phyloP scores from a whole-genome alignment of 1,140 invertebrate species.

The Drosophila willistoni region DNA sequence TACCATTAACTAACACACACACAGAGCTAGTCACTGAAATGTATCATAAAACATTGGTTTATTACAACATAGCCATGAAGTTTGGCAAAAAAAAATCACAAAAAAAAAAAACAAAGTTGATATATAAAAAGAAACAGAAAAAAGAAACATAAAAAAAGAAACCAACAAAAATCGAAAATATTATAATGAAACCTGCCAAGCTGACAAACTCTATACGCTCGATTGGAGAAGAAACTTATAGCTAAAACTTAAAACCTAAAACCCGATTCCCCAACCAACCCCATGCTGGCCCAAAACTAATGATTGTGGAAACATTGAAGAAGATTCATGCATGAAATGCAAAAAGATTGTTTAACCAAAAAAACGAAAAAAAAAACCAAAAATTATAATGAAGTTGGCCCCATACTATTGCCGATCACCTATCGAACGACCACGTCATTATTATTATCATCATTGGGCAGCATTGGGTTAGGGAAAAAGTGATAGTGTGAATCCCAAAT shows the following conservation, averaged over 20 bases:
- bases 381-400: slow-evolving; percentile 69
- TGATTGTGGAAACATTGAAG: slow-evolving; percentile 20
- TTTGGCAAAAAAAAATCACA: slow-evolving; percentile 45
- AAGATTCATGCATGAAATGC: slow-evolving; percentile 80
- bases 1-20: slow-evolving; percentile 17
- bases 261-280: slow-evolving; percentile 27
- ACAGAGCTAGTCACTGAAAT: slow-evolving; percentile 35
- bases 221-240: slow-evolving; percentile 63
- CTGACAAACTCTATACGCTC: slow-evolving; percentile 43
- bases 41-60: slow-evolving; percentile 50
- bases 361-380: background rate
- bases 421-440: slow-evolving; percentile 13
- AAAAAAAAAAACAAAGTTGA: slow-evolving; percentile 42
- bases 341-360: slow-evolving; percentile 64
- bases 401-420: slow-evolving; percentile 21
- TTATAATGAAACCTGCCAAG: slow-evolving; percentile 73
- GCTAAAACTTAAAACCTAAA: background rate
- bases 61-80: slow-evolving; percentile 49
- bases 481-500: slow-evolving; percentile 69
- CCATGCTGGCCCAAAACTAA: slow-evolving; percentile 60
- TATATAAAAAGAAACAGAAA: slow-evolving; percentile 16
- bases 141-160: slow-evolving; percentile 3
- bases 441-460: background rate
- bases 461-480: slow-evolving; percentile 50
- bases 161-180: slow-evolving; percentile 52